A percentile compares a stretch with the other conserved stretches of the same genome.
These are phyloP conservation scores for Lasaia peninsularis DNA, from an alignment of 1,140 invertebrate genomes.

Conservation along the genomic window DNA sequence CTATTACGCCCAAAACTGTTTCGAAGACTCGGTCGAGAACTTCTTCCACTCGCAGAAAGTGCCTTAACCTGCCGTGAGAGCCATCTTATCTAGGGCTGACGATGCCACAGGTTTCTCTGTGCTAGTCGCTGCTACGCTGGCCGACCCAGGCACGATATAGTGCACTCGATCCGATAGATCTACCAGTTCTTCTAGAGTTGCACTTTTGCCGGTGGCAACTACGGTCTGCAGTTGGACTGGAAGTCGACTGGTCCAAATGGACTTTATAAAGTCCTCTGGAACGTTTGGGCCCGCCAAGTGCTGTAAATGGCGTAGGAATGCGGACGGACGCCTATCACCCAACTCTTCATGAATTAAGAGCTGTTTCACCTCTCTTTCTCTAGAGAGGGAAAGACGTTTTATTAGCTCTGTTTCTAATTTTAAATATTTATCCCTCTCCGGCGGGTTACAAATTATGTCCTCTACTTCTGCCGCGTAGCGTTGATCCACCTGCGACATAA, in stretches of 20 bases:
- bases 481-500: constrained; percentile 21
- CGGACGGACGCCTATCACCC: not conserved
- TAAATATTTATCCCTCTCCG: constrained; percentile 8
- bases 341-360: not conserved
- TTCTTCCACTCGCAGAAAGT: not conserved
- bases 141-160: not conserved
- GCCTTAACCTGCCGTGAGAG: not conserved
- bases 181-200: not conserved
- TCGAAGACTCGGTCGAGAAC: not conserved
- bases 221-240: not conserved
- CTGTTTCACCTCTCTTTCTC: not conserved
- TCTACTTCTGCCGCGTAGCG: constrained; percentile 18
- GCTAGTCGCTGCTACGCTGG: not conserved
- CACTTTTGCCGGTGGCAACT: not conserved
- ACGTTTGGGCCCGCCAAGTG: constrained; percentile 3
- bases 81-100: not conserved
- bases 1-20: too few species aligned
- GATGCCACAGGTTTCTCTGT: not conserved
- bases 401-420: not conserved
- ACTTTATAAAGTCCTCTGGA: constrained; percentile 12
- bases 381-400: not conserved
- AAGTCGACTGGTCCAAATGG: not conserved
- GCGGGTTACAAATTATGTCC: constrained; percentile 10
- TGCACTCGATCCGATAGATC: not conserved
- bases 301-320: constrained; percentile 9